A percentile compares a stretch with the other conserved stretches of the same genome.
Evolutionary conservation across 2,888 invertebrate genomes (phyloP).

Genomic region (Ennomos quercinarius): DNA sequence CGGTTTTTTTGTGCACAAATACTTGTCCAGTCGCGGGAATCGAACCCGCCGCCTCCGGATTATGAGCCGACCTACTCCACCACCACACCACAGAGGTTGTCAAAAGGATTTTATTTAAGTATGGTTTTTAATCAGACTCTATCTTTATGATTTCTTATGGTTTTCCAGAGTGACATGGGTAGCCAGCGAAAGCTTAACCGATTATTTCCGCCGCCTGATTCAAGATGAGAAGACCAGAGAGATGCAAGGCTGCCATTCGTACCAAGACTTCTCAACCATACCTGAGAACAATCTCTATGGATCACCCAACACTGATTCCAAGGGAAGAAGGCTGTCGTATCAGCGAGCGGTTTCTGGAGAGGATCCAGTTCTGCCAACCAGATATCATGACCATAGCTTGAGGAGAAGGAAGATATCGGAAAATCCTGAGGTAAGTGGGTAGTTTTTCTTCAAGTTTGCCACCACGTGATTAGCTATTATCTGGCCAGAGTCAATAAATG

Average conservation of each 20-base stretch:
- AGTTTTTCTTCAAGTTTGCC: too few relatives aligned
- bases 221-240: slow-evolving; percentile 69
- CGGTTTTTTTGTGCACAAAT: too few relatives aligned
- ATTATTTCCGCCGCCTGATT: slow-evolving; percentile 69
- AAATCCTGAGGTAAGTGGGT: slow-evolving; percentile 59
- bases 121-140: too few relatives aligned
- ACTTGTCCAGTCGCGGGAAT: too few relatives aligned
- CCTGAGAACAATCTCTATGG: slow-evolving; percentile 56
- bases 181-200: slow-evolving; percentile 72
- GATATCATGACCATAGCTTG: slow-evolving; percentile 56
- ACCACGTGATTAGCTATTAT: too few relatives aligned
- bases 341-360: slow-evolving; percentile 78
- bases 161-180: slow-evolving; percentile 75
- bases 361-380: slow-evolving; percentile 58
- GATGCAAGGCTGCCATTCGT: slow-evolving; percentile 58
- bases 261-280: slow-evolving; percentile 68
- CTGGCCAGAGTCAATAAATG: too few relatives aligned
- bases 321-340: slow-evolving; percentile 74
- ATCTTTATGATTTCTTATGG: not conserved
- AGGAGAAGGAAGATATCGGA: slow-evolving; percentile 62
- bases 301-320: slow-evolving; percentile 53
- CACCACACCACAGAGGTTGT: too few relatives aligned
- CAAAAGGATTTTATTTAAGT: too few relatives aligned
- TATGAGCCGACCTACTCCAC: too few relatives aligned
- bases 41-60: too few relatives aligned